Conservation (phyloP, 2,888 invertebrate genomes). For the Eristalis arbustorum region DNA sequence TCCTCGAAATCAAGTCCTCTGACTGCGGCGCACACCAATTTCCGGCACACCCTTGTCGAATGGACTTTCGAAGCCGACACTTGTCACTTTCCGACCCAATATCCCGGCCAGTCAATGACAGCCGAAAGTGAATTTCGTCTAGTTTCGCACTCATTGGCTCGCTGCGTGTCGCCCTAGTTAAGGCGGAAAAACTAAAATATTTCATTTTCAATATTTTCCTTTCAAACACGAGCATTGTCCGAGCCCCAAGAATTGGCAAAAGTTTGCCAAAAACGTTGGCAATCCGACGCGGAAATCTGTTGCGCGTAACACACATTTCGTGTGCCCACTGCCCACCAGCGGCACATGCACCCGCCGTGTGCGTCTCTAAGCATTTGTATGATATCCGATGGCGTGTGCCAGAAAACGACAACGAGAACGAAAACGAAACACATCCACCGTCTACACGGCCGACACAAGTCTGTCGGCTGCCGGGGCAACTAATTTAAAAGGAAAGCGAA, state of each 20-base stretch:
- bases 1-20: no score
- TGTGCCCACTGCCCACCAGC: background rate
- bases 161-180: slow-evolving; percentile 3
- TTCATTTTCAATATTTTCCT: background rate
- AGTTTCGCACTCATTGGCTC: background rate
- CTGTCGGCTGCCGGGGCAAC: background rate
- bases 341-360: slow-evolving; percentile 8
- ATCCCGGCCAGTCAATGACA: background rate
- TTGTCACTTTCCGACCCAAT: background rate
- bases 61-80: background rate
- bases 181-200: no score
- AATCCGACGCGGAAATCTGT: slow-evolving; percentile 56
- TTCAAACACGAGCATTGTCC: slow-evolving; percentile 21
- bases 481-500: slow-evolving; percentile 39
- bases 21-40: background rate
- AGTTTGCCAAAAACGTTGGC: slow-evolving; percentile 48
- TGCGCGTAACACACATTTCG: slow-evolving; percentile 51
- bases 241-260: background rate
- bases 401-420: slow-evolving; percentile 24
- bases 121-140: background rate
- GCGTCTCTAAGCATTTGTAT: slow-evolving; percentile 28
- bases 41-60: background rate
- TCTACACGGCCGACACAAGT: background rate
- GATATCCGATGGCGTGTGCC: slow-evolving; percentile 50
- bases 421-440: slow-evolving; percentile 2